Evolutionary conservation across 2,113 vertebrate species (phyloP), one percentile per base, ranked within the genome.

Genomic region (Corydoras maculifer): DNA sequence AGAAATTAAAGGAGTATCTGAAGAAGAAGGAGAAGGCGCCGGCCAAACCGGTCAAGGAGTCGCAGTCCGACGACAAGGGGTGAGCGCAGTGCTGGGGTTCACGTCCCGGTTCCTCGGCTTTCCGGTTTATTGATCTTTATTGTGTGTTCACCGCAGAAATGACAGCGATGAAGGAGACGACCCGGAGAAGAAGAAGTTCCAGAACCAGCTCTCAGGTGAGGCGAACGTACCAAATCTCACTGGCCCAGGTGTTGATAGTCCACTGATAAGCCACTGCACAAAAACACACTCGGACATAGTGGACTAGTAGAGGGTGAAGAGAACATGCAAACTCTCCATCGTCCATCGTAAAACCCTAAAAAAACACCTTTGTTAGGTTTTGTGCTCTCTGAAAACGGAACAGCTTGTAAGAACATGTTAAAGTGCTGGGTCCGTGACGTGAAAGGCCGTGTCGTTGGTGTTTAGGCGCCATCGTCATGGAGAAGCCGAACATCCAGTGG

Each of bases 141-240:
- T 2, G 2, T 50, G 15, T 49, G 9, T 64, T 64, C 72, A 10
- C 0, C 85, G 73, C 77, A 99, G 97, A 83, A 97, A 94, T 89
- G 96, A 99, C 67, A 99, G 95, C 68, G 97, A 99, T 87, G 94
- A 94, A 6, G 96, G 94, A 76, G 94, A 91, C 68, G 88, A 98
- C 76, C 93, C 94, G 68, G 96, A 98, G 82, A 98, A 96, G 88
- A 99, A 95, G 90, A 99, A 99, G 78, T 91, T 98, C 65, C 95
- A 98, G 83, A 97, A 93, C 83, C 96, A 99, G 69, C 94, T 99
- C 77, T 95, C 96, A 91, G 96, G 97, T 98, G 75, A 10, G 62
- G 49, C 3, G 29, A 50, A 11, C 51, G 25, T 58, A 25, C 18
- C 18, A 25, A 25, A 25, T 25, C 18, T 25, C 18, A 25, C 18